These are phyloP conservation scores for Drosophila recens DNA, from an alignment of 2,888 invertebrate species.

Conservation along the genomic window DNA sequence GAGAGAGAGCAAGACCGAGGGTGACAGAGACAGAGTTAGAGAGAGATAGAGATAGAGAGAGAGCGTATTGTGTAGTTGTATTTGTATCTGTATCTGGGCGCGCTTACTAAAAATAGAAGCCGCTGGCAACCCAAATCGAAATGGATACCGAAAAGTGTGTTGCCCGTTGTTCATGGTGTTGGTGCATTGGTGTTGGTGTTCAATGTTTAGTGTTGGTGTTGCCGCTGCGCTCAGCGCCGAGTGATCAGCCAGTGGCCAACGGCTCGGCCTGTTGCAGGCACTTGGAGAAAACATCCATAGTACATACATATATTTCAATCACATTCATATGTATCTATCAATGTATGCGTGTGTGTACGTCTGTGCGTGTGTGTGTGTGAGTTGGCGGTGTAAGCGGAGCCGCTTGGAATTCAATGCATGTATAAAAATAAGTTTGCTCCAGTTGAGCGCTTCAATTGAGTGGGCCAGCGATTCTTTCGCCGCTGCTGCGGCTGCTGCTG, in stretches of 20 bases:
- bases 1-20: slow-evolving; percentile 22
- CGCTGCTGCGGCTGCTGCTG: no score
- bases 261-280: slow-evolving; percentile 51
- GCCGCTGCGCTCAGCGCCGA: slow-evolving; percentile 29
- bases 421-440: slow-evolving; percentile 78
- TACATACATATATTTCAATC: slow-evolving; percentile 7
- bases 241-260: slow-evolving; percentile 35
- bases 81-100: slow-evolving; percentile 83
- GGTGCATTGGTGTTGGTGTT: slow-evolving; percentile 15
- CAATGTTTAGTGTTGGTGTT: neutral
- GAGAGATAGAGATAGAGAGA: neutral
- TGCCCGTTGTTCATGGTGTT: slow-evolving; percentile 35
- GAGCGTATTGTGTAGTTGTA: slow-evolving; percentile 19
- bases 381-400: slow-evolving; percentile 71
- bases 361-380: slow-evolving; percentile 20
- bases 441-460: slow-evolving; percentile 59
- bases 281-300: slow-evolving; percentile 61
- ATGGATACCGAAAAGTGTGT: slow-evolving; percentile 83
- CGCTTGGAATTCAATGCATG: slow-evolving; percentile 80
- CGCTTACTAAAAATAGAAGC: slow-evolving; percentile 83
- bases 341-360: slow-evolving; percentile 9
- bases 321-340: slow-evolving; percentile 2
- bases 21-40: slow-evolving; percentile 6
- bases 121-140: slow-evolving; percentile 81
- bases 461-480: slow-evolving; percentile 43